Conservation (phyloP, 2,797 vertebrate genomes). For the Myotis pilosus region DNA sequence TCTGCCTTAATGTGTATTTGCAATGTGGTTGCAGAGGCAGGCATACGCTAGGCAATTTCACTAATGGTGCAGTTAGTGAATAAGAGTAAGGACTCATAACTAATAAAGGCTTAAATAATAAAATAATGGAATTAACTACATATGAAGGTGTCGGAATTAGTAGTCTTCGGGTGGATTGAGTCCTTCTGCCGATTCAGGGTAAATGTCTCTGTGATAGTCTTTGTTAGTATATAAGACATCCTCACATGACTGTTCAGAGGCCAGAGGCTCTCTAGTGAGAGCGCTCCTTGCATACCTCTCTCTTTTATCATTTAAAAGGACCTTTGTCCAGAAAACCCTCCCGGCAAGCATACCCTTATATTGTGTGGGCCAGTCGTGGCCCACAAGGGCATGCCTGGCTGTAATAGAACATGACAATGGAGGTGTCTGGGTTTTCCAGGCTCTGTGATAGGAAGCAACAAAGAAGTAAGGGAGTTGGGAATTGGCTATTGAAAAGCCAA, state of each 20-base stretch:
- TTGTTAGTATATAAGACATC: background rate
- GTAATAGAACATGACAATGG: background rate
- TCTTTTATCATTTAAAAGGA: background rate
- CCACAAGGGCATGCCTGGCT: background rate
- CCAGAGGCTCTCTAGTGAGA: background rate
- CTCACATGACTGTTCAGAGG: background rate
- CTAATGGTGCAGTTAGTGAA: background rate
- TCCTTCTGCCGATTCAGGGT: background rate
- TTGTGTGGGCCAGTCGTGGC: background rate
- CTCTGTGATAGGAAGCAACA: background rate
- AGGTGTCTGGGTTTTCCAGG: background rate
- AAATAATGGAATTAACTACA: background rate
- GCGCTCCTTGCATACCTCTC: background rate
- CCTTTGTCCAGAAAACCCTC: background rate
- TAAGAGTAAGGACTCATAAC: background rate
- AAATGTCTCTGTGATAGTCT: background rate
- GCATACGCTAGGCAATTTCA: background rate
- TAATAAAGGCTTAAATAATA: background rate
- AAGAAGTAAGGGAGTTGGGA: background rate
- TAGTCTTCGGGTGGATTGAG: background rate
- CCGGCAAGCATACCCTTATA: background rate
- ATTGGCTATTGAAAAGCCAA: background rate
- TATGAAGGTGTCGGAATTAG: background rate
- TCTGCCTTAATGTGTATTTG: background rate
- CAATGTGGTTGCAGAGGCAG: background rate